These are phyloP conservation scores for Yponomeuta cagnagella DNA, from an alignment of 2,888 invertebrate species.

Conservation along the genomic window DNA sequence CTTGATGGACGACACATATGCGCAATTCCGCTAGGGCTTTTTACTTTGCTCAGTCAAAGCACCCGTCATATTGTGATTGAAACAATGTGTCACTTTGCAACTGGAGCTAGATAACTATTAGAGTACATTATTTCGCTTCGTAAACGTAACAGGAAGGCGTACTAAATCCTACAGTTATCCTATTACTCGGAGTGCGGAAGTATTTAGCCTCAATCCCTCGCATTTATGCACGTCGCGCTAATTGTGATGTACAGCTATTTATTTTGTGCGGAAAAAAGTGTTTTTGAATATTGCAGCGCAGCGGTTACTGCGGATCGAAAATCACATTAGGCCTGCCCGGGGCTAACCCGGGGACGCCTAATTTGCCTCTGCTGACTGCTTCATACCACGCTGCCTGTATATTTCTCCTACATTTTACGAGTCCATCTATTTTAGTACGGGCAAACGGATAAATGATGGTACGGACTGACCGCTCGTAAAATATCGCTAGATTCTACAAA, in stretches of 20 bases:
- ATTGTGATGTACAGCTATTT: background rate
- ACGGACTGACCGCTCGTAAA: background rate
- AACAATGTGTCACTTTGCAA: background rate
- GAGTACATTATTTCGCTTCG: background rate
- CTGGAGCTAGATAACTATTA: background rate
- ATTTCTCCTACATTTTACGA: background rate
- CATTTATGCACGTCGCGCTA: background rate
- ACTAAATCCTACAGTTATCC: background rate
- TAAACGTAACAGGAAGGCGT: background rate
- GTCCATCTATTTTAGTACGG: background rate
- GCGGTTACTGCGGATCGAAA: background rate
- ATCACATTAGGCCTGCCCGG: background rate
- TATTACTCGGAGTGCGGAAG: background rate
- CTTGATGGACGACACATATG: background rate
- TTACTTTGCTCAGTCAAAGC: background rate
- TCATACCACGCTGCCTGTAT: background rate
- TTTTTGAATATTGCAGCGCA: background rate
- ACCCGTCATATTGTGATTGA: background rate
- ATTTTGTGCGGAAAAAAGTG: background rate
- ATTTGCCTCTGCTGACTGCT: background rate
- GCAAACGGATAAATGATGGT: background rate
- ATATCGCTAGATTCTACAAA: background rate
- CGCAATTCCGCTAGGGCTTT: background rate
- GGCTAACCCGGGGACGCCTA: background rate
- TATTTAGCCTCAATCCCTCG: background rate